Conservation (phyloP, 2,888 invertebrate species). For the Ectemnius continuus region DNA sequence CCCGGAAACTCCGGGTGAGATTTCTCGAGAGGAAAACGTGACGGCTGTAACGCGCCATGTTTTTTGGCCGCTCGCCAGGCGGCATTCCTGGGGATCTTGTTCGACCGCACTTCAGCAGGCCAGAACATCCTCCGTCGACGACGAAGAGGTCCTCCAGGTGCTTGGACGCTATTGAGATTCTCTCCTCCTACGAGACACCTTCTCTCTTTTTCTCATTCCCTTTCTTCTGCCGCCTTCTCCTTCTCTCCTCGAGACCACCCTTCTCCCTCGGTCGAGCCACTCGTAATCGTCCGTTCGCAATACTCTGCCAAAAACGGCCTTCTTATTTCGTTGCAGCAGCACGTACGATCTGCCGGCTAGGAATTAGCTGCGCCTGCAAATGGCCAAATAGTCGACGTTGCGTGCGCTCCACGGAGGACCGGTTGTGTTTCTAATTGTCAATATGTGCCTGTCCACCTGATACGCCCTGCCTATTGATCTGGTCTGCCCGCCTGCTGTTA, state of each 20-base stretch:
- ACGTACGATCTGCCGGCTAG: neutral
- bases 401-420: neutral
- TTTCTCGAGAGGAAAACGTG: conserved; percentile 49
- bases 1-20: conserved; percentile 34
- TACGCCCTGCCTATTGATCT: neutral
- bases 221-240: neutral
- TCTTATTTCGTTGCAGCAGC: neutral
- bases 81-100: conserved; percentile 49
- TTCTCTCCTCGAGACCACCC: neutral
- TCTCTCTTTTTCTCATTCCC: conserved; percentile 2
- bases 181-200: neutral
- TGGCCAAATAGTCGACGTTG: neutral
- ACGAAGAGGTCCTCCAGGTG: conserved; percentile 29
- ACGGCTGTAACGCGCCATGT: conserved; percentile 50
- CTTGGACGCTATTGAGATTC: conserved; percentile 39
- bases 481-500: neutral
- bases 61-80: conserved; percentile 50
- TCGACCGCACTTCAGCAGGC: conserved; percentile 32
- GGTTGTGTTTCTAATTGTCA: neutral
- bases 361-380: neutral
- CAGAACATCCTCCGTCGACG: conserved; percentile 34
- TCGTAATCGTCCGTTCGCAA: neutral
- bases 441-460: neutral
- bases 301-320: conserved; percentile 5
- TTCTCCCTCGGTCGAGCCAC: neutral